A percentile compares a stretch with the other conserved stretches of the same genome.
Conservation (phyloP, 2,888 invertebrate species). For the Asteroscopus sphinx region DNA sequence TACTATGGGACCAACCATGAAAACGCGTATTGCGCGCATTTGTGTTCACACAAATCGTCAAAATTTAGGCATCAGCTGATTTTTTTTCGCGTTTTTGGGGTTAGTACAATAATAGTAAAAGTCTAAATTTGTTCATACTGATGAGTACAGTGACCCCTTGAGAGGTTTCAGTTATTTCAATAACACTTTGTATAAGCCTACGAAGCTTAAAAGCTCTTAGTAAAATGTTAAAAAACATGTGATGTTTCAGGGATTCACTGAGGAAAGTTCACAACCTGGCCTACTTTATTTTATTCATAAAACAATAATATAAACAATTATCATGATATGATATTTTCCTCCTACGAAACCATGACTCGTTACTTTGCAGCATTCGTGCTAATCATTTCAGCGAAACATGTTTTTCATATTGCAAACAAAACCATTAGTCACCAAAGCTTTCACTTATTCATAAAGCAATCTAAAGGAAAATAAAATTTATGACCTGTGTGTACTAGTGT, state of each 20-base stretch:
- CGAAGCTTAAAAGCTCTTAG: too few relatives aligned
- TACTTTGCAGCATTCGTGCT: conserved; percentile 23
- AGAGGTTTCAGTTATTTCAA: too few relatives aligned
- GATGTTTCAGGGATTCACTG: conserved; percentile 4
- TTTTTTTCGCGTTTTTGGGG: too few relatives aligned
- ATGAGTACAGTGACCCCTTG: too few relatives aligned
- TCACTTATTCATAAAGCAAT: conserved; percentile 49
- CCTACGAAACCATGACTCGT: conserved; percentile 3
- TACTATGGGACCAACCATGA: too few relatives aligned
- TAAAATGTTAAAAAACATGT: neutral
- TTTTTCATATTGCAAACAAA: conserved; percentile 43
- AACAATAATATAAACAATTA: neutral
- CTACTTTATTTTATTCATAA: neutral
- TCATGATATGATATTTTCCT: neutral
- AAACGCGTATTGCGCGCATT: too few relatives aligned
- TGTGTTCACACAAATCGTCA: too few relatives aligned
- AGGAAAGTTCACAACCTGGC: neutral
- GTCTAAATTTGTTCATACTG: too few relatives aligned
- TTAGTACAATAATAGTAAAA: too few relatives aligned
- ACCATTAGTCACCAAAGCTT: conserved; percentile 51
- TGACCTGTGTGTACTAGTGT: conserved; percentile 12
- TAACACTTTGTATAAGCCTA: too few relatives aligned
- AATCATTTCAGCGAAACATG: conserved; percentile 42
- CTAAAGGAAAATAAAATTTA: conserved; percentile 32
- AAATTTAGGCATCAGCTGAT: too few relatives aligned